Conservation (phyloP, 2,797 vertebrate genomes). For the Galago senegalensis region DNA sequence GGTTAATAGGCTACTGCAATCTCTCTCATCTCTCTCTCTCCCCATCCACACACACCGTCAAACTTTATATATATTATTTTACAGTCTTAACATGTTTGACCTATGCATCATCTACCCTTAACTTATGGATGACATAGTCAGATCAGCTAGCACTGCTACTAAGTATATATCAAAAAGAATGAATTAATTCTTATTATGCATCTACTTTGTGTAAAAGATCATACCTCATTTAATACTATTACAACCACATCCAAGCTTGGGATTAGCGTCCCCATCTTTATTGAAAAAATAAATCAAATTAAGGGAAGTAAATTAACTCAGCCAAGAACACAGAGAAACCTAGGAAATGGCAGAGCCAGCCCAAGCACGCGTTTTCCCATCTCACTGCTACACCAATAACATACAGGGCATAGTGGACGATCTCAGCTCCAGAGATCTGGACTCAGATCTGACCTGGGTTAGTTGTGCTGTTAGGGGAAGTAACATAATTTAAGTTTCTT, state of each 20-base stretch:
- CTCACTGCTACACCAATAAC: too few relatives aligned
- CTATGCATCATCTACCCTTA: background rate
- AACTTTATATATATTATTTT: background rate
- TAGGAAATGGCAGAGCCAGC: background rate
- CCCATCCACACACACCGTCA: background rate
- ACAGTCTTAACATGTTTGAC: background rate
- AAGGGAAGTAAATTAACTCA: background rate
- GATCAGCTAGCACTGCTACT: background rate
- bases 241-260: background rate
- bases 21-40: background rate
- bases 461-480: background rate
- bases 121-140: background rate
- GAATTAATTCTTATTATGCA: background rate
- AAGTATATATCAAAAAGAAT: background rate
- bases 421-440: background rate
- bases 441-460: background rate
- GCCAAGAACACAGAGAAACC: background rate
- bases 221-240: conserved; percentile 10
- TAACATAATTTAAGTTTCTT: background rate
- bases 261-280: background rate
- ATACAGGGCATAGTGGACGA: background rate
- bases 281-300: conserved; percentile 9
- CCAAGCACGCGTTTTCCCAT: too few relatives aligned
- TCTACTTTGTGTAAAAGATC: background rate
- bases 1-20: too few relatives aligned